A percentile compares a stretch with the other conserved stretches of the same genome.
Conservation (phyloP, 1,140 invertebrate species). For the Diorhabda carinulata region DNA sequence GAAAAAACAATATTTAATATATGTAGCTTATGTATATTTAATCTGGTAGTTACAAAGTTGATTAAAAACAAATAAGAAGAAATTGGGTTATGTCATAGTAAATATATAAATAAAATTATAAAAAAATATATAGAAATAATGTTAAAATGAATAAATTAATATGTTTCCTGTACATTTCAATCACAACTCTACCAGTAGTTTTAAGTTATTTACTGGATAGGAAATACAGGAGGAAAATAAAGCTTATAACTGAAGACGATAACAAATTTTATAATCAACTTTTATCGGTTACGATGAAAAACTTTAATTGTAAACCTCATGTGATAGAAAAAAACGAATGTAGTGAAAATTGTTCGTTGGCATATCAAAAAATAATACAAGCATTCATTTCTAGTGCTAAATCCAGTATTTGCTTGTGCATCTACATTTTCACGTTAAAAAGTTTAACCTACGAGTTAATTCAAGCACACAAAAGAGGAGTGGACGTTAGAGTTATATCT, state of each 20-base stretch:
- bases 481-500: constrained; percentile 33
- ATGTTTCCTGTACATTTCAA: constrained; percentile 10
- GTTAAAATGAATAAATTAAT: constrained; percentile 21
- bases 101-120: too few species aligned
- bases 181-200: constrained; percentile 23
- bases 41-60: too few species aligned
- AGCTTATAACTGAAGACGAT: constrained; percentile 17
- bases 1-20: too few species aligned
- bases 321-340: constrained; percentile 28
- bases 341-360: constrained; percentile 29
- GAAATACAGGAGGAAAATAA: constrained; percentile 22
- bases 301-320: constrained; percentile 29
- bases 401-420: constrained; percentile 35
- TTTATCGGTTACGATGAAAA: constrained; percentile 28
- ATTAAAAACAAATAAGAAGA: too few species aligned
- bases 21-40: too few species aligned
- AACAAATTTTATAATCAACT: constrained; percentile 30
- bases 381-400: constrained; percentile 31
- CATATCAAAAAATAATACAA: constrained; percentile 24
- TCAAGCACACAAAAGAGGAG: constrained; percentile 30
- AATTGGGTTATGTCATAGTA: too few species aligned
- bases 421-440: constrained; percentile 33
- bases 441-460: constrained; percentile 29
- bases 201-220: constrained; percentile 27
- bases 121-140: too few species aligned